Percentiles rank a stretch among this genome's conserved stretches.
phyloP scores from a whole-genome alignment of 2,888 invertebrate species.

The Phortica magna region DNA sequence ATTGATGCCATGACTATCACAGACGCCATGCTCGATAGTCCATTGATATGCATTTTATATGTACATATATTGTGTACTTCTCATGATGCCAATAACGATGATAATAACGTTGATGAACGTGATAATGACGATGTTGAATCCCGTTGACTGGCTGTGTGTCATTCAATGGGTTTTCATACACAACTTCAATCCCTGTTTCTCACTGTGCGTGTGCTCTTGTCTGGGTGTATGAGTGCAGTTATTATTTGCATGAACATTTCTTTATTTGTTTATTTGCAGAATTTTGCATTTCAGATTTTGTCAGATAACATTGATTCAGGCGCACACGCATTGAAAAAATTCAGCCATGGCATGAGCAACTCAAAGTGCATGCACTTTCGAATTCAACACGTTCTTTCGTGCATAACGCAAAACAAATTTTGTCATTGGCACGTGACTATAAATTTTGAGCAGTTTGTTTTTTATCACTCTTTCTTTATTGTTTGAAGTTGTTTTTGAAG shows the following conservation, averaged over 20 bases:
- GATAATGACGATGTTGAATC: conserved; percentile 3
- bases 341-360: neutral
- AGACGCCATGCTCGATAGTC: neutral
- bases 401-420: conserved; percentile 8
- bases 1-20: conserved; percentile 23
- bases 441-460: neutral
- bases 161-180: neutral
- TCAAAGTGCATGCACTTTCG: neutral
- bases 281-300: conserved; percentile 35
- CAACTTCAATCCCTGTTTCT: neutral
- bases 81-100: neutral
- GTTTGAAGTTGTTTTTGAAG: no score
- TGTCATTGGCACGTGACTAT: conserved; percentile 21
- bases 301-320: conserved; percentile 12
- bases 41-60: conserved; percentile 20
- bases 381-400: conserved; percentile 18
- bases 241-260: conserved; percentile 29
- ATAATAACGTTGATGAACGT: neutral
- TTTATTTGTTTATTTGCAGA: conserved; percentile 29
- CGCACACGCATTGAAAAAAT: neutral
- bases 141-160: neutral
- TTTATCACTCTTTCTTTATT: no score
- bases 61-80: neutral
- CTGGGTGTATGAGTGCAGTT: neutral
- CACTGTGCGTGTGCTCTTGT: neutral